Evolutionary conservation across 2,888 invertebrate species (phyloP).

Genomic region (Lithodes maja): DNA sequence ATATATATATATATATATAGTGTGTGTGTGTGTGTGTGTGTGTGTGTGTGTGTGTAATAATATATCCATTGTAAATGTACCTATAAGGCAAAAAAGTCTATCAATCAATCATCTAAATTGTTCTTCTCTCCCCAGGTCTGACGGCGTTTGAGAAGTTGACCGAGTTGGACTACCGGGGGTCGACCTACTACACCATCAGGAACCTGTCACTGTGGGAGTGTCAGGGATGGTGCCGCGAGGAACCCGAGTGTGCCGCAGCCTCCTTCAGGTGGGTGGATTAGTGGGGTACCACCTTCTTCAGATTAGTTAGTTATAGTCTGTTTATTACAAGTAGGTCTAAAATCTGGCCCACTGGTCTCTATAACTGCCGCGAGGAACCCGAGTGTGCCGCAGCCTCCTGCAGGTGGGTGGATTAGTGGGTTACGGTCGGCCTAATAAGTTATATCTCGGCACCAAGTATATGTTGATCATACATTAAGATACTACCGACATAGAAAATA

Average conservation of each 20-base stretch:
- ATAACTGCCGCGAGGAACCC: constrained; percentile 86
- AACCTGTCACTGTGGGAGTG: constrained; percentile 95
- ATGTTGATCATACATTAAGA: no score
- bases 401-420: constrained; percentile 76
- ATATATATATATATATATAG: not conserved
- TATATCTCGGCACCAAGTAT: no score
- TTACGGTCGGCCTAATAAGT: no score
- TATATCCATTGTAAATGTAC: not conserved
- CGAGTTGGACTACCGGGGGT: constrained; percentile 92
- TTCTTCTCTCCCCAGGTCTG: constrained; percentile 78
- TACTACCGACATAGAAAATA: no score
- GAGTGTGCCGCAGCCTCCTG: constrained; percentile 95
- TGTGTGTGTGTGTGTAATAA: not conserved
- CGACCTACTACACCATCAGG: constrained; percentile 92
- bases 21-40: no score
- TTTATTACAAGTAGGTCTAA: no score
- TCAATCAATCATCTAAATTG: not conserved
- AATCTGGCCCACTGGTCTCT: no score
- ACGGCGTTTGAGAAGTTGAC: constrained; percentile 95
- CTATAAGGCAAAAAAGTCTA: not conserved
- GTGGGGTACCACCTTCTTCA: no score
- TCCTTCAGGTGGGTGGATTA: constrained; percentile 82
- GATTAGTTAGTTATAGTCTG: no score
- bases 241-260: constrained; percentile 92
- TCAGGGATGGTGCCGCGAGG: constrained; percentile 96